These are phyloP conservation scores for Chymomyza fuscimana DNA, from an alignment of 2,888 invertebrate genomes.

Conservation along the genomic window DNA sequence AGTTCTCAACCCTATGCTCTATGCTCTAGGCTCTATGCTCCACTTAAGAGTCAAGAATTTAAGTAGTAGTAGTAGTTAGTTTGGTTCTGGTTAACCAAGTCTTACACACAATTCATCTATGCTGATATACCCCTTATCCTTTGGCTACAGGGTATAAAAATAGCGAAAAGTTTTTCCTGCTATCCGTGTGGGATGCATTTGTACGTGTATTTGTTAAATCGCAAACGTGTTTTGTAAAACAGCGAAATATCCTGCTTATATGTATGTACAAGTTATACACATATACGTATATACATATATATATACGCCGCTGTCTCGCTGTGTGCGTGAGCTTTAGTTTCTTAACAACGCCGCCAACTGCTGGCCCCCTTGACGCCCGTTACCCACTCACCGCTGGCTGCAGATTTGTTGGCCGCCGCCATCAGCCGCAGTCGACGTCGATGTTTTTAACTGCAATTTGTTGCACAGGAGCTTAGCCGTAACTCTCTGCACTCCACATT, in stretches of 20 bases:
- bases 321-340: background rate
- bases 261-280: conserved; percentile 37
- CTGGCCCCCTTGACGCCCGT: no score
- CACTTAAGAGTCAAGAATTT: no score
- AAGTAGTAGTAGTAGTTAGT: no score
- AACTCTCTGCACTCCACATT: background rate
- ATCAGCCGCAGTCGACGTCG: conserved; percentile 1
- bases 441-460: conserved; percentile 67
- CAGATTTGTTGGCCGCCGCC: conserved; percentile 46
- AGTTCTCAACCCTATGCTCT: no score
- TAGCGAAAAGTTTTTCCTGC: background rate
- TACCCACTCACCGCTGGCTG: conserved; percentile 5
- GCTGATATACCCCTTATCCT: no score
- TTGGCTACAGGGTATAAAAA: background rate
- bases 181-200: conserved; percentile 23
- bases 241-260: conserved; percentile 27
- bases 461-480: conserved; percentile 59
- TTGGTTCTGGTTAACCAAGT: no score
- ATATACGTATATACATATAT: no score
- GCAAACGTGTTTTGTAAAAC: conserved; percentile 70
- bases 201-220: conserved; percentile 68
- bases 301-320: background rate
- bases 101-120: no score
- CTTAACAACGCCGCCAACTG: background rate
- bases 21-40: no score